Conservation (phyloP, 2,888 invertebrate genomes). For the Nephrotoma appendiculata region DNA sequence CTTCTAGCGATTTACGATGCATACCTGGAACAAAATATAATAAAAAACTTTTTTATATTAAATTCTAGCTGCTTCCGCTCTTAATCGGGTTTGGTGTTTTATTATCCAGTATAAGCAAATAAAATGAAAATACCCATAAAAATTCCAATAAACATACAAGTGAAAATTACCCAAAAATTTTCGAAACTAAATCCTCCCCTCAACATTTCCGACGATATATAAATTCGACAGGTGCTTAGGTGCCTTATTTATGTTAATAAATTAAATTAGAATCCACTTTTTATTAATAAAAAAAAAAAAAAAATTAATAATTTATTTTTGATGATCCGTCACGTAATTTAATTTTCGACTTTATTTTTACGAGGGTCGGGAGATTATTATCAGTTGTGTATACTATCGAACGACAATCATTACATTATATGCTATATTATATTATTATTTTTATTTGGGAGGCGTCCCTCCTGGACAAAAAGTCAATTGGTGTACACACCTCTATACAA, state of each 20-base stretch:
- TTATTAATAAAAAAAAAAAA: not conserved
- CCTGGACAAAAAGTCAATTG: not conserved
- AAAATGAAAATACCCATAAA: not conserved
- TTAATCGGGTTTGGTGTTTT: not conserved
- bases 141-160: not conserved
- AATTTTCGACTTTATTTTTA: not conserved
- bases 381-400: not conserved
- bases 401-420: not conserved
- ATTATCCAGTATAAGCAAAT: not conserved
- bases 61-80: not conserved
- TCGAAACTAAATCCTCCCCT: not conserved
- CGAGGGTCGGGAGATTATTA: not conserved
- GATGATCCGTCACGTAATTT: not conserved
- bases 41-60: not conserved
- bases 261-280: not conserved
- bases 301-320: not conserved
- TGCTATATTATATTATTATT: not conserved
- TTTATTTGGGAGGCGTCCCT: not conserved
- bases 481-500: not conserved
- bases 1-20: slow-evolving; percentile 97
- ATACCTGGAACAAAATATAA: slow-evolving; percentile 52
- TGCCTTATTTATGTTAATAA: not conserved
- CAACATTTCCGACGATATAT: not conserved
- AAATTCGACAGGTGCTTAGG: not conserved
- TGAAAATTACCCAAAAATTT: not conserved